phyloP scores from a whole-genome alignment of 2,888 invertebrate genomes.

The Exephanes ischioxanthus region DNA sequence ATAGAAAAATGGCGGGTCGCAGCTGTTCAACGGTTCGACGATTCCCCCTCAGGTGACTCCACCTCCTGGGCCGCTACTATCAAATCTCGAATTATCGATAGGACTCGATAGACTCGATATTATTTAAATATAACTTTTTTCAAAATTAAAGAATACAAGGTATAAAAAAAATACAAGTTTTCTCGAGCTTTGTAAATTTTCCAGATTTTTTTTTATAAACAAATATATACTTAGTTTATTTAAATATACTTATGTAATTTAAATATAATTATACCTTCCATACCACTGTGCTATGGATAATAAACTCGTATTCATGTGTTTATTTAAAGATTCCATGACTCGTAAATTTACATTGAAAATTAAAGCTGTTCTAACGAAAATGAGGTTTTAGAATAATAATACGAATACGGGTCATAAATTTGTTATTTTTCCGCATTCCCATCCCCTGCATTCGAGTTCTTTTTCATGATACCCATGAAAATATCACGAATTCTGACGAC shows the following conservation, averaged over 20 bases:
- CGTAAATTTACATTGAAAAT: neutral
- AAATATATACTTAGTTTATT: neutral
- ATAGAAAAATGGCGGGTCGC: neutral
- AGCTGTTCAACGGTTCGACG: neutral
- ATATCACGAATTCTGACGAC: constrained; percentile 21
- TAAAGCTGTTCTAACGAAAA: neutral
- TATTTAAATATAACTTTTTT: neutral
- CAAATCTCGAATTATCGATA: neutral
- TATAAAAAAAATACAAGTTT: too few relatives aligned
- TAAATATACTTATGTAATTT: too few relatives aligned
- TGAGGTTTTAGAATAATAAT: neutral
- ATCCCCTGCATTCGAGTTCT: neutral
- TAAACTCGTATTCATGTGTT: neutral
- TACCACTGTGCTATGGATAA: neutral
- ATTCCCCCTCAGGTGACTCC: neutral
- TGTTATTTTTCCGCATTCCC: constrained; percentile 18
- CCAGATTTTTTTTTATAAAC: neutral
- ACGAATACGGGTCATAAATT: neutral
- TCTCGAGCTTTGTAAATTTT: neutral
- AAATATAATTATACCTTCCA: neutral
- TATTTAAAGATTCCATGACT: neutral
- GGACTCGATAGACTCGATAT: neutral
- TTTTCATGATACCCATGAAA: neutral
- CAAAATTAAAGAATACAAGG: neutral
- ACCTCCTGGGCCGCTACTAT: neutral